A percentile compares a stretch with the other conserved stretches of the same genome.
These are phyloP conservation scores for Bucco capensis DNA, from an alignment of 2,113 vertebrate genomes.

Conservation along the genomic window DNA sequence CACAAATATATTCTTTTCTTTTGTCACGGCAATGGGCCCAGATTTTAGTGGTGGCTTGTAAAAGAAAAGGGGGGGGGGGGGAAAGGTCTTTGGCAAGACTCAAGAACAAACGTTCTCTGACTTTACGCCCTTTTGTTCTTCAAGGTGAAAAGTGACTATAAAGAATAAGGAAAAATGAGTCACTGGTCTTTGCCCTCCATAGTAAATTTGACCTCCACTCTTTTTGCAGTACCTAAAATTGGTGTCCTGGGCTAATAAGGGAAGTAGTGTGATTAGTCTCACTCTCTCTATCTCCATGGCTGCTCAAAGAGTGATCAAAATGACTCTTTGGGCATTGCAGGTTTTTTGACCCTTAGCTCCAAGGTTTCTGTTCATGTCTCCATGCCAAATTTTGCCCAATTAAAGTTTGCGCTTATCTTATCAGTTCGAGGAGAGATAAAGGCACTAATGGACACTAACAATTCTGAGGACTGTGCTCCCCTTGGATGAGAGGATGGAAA, in stretches of 20 bases:
- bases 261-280: neutral
- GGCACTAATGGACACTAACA: rapidly evolving
- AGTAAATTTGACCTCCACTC: slow-evolving; percentile 60
- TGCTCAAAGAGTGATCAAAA: neutral
- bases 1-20: slow-evolving; percentile 63
- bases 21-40: slow-evolving; percentile 22
- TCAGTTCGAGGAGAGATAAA: neutral
- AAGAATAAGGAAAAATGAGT: slow-evolving; percentile 57
- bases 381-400: rapidly evolving
- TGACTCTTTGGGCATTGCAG: neutral
- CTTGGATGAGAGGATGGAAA: neutral
- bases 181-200: slow-evolving; percentile 47
- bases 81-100: slow-evolving; percentile 37
- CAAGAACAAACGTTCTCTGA: slow-evolving; percentile 48
- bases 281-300: neutral
- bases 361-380: neutral
- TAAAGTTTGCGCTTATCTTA: neutral
- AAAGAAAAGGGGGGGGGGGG: neutral
- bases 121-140: slow-evolving; percentile 53
- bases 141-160: slow-evolving; percentile 54
- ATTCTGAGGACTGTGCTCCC: neutral
- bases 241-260: slow-evolving; percentile 9
- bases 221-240: slow-evolving; percentile 17
- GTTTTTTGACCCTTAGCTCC: neutral
- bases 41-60: slow-evolving; percentile 51